Base-by-base conservation (phyloP, 2,888 invertebrate genomes). In the Cybosia mesomella region DNA sequence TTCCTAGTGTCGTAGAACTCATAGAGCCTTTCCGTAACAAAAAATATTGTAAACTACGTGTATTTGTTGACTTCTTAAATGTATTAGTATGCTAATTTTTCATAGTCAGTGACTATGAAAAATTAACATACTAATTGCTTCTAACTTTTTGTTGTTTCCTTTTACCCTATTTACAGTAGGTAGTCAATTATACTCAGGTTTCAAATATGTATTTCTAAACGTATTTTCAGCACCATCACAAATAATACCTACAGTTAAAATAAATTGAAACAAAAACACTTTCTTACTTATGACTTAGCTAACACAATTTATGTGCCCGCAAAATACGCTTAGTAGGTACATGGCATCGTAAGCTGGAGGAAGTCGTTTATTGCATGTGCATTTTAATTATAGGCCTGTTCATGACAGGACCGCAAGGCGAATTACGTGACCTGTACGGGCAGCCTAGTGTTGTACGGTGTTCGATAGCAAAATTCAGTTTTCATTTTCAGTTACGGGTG, bases 351-450 rank as follows among this genome's bases (percentile, higher is more conserved):
- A 58, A 58, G 49, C 67, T 70, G 67, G 72, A 72, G 76, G 68
- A 79, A 83, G 79, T 84, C 72, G 75, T 84, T 80, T 77, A 83
- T 83, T 79, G 83, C 85, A 87, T 81, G 87, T 83, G 86, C 82
- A 84, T 87, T 83, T 83, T 83, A 84, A 86, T 83, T 73, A 75
- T 77, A 81, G 72, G 76, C 78, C 75, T 73, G 79, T 83, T 79
- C 82, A 79, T 83, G 82, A 79, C 82, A 79, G 79, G 78, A 72
- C 72, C 69, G 72, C 74, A 67, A 71, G 77, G 74, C 70, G 73
- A 69, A 70, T 60, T 60, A 66, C 67, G 68, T 66, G 65, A 64
- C 62, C 55, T 55, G 21, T 58, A 58, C 61, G 60, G 70, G 32
- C 63, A 9, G 15, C 18, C 53, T 75, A 80, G 78, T 77, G 79